Percentiles rank a stretch among this genome's conserved stretches.
phyloP scores from a whole-genome alignment of 2,888 invertebrate genomes.

The Erebia ligea region DNA sequence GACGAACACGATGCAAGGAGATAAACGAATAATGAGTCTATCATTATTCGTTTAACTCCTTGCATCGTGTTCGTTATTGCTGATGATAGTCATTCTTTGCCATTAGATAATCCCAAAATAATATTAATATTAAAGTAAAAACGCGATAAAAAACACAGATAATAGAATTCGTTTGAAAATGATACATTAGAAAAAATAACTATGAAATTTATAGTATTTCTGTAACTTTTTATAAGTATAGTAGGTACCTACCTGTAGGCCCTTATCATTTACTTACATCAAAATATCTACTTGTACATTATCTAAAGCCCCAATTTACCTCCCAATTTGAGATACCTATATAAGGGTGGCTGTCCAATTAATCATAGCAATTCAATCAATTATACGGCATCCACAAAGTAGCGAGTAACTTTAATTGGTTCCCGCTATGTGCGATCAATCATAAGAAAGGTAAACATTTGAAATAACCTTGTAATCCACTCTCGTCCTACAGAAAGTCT shows the following conservation, averaged over 20 bases:
- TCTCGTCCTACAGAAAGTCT: neutral
- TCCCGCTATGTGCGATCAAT: conserved; percentile 67
- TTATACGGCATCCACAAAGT: conserved; percentile 63
- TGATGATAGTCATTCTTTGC: no score
- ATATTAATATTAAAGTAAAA: no score
- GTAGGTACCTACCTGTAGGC: neutral
- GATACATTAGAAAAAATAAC: no score
- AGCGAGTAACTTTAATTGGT: conserved; percentile 78
- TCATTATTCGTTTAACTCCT: no score
- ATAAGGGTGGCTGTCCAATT: conserved; percentile 48
- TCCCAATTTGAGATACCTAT: conserved; percentile 44
- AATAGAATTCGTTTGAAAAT: no score
- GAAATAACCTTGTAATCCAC: neutral
- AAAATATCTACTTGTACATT: neutral
- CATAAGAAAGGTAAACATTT: conserved; percentile 56
- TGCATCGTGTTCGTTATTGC: no score
- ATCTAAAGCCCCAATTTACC: conserved; percentile 22
- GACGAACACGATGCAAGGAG: no score
- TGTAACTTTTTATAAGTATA: neutral
- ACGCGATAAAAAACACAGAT: no score
- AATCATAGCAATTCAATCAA: conserved; percentile 53
- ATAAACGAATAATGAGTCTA: no score
- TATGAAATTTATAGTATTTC: neutral
- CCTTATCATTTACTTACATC: neutral
- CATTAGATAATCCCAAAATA: no score